Conservation (phyloP, 2,113 vertebrate genomes). For the Petrocephalus zakoni region DNA sequence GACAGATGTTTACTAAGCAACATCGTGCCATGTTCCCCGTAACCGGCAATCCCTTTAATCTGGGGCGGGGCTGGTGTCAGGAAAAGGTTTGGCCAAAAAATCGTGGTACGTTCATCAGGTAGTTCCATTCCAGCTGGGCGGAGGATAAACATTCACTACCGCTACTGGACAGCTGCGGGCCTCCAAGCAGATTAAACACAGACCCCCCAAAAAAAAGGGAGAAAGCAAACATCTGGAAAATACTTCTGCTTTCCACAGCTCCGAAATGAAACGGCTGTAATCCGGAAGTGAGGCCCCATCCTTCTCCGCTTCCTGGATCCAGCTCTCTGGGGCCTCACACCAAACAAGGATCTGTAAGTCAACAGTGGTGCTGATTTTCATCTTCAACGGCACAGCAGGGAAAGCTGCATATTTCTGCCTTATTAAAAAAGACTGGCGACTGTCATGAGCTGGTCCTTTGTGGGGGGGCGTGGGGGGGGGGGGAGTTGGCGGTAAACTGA, state of each 20-base stretch:
- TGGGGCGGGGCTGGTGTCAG: not conserved
- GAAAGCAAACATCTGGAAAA: not conserved
- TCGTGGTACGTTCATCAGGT: not conserved
- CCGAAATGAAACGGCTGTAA: not conserved
- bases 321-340: not conserved
- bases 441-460: not conserved
- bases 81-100: not conserved
- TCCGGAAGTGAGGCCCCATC: not conserved
- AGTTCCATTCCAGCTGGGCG: not conserved
- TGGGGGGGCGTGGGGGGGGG: not conserved
- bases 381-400: not conserved
- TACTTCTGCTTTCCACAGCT: not conserved
- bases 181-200: not conserved
- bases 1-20: conserved; percentile 47
- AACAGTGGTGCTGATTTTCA: not conserved
- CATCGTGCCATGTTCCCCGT: conserved; percentile 40
- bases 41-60: conserved; percentile 24
- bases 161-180: not conserved
- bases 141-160: not conserved
- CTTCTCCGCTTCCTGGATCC: not conserved
- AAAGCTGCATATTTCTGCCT: not conserved
- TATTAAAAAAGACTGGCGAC: conserved; percentile 6
- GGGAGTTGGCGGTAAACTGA: no score
- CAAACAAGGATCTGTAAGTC: not conserved
- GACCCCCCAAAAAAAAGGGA: not conserved